Evolutionary conservation across 2,113 vertebrate species (phyloP).

Genomic region (Lanius collurio): DNA sequence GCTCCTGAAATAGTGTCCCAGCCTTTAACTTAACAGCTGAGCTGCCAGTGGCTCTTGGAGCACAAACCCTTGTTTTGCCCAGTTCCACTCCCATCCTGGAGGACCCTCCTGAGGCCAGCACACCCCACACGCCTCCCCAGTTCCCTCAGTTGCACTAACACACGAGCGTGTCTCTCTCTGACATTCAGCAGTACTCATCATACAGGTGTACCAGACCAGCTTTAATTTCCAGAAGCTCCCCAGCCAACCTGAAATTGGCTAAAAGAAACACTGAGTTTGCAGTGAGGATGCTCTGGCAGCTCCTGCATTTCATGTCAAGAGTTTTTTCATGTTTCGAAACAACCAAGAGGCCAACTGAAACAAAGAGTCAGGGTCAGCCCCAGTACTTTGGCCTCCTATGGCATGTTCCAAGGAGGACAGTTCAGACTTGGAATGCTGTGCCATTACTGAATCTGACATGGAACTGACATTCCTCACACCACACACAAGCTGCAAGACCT

Average conservation of each 20-base stretch:
- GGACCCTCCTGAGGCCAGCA: background rate
- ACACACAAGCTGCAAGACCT: background rate
- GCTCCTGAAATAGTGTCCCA: background rate
- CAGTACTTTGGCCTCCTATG: accelerated
- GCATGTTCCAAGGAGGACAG: background rate
- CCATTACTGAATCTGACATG: accelerated
- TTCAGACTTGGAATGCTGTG: background rate
- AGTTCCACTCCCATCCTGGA: background rate
- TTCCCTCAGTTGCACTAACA: accelerated
- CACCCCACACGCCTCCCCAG: background rate
- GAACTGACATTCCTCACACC: background rate
- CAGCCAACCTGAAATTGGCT: background rate
- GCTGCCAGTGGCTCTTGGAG: background rate
- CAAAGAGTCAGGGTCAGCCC: background rate
- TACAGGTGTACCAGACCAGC: accelerated
- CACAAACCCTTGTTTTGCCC: background rate
- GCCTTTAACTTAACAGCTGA: background rate
- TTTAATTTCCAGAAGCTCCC: background rate
- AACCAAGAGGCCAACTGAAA: background rate
- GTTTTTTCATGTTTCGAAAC: background rate
- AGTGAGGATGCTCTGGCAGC: background rate
- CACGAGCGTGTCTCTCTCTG: accelerated
- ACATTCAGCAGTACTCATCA: background rate
- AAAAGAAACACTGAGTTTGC: background rate
- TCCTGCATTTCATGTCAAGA: background rate